These are phyloP conservation scores for Pontoporia blainvillei DNA, from an alignment of 2,113 vertebrate genomes.

Conservation along the genomic window DNA sequence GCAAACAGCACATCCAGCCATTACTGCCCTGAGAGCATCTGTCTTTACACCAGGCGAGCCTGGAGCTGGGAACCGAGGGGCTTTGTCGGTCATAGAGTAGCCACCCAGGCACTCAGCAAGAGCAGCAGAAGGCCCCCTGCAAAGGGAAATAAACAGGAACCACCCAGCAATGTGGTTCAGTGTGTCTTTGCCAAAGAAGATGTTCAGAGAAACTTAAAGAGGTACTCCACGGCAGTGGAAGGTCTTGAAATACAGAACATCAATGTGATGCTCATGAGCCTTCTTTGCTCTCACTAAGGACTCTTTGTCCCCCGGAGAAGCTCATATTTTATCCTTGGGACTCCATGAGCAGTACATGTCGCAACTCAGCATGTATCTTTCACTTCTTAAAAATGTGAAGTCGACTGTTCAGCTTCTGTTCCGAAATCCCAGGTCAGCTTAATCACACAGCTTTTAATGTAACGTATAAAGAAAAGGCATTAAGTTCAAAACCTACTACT, in stretches of 20 bases:
- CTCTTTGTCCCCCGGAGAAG: fast-evolving
- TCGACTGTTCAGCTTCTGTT: background rate
- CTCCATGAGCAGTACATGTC: background rate
- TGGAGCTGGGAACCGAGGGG: background rate
- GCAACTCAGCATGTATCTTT: background rate
- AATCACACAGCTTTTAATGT: background rate
- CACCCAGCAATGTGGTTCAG: background rate
- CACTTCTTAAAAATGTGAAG: background rate
- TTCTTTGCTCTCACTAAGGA: background rate
- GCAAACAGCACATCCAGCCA: background rate
- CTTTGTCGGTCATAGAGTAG: background rate
- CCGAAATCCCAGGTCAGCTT: background rate
- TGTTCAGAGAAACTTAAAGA: background rate
- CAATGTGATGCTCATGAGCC: background rate
- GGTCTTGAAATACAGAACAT: background rate
- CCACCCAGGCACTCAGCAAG: background rate
- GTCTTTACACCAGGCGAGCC: background rate
- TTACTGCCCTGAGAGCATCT: background rate
- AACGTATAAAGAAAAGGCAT: background rate
- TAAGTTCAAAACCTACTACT: background rate
- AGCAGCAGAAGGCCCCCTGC: background rate
- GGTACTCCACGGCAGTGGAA: background rate
- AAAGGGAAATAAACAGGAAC: background rate
- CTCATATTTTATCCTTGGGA: background rate
- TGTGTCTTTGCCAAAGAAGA: background rate